Evolutionary conservation across 1,140 invertebrate genomes (phyloP).

Genomic region (Wasmannia auropunctata): DNA sequence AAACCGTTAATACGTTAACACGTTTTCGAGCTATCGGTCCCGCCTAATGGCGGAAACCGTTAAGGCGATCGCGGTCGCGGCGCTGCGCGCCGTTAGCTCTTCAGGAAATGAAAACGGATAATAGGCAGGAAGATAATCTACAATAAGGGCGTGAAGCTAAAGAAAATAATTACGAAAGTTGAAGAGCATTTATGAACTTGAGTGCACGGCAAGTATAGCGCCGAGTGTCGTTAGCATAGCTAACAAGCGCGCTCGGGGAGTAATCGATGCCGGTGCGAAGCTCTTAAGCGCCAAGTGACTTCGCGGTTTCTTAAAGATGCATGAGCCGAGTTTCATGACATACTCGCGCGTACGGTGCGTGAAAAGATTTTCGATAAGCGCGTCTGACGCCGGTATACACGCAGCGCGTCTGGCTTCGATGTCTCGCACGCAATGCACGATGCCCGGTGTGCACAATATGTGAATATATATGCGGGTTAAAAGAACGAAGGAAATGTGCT

Average conservation of each 20-base stretch:
- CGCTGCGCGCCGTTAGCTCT: neutral
- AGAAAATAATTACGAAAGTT: conserved; percentile 21
- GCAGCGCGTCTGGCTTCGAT: neutral
- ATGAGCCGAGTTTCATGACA: conserved; percentile 53
- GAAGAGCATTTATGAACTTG: conserved; percentile 13
- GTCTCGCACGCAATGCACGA: conserved; percentile 50
- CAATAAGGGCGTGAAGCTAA: neutral
- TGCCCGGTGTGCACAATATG: neutral
- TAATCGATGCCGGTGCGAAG: conserved; percentile 35
- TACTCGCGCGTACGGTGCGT: conserved; percentile 48
- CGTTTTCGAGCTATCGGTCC: neutral
- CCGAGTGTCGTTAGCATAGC: conserved; percentile 25
- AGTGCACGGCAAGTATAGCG: neutral
- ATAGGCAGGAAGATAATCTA: neutral
- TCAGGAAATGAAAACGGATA: neutral
- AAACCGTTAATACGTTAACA: neutral
- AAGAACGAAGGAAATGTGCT: conserved; percentile 10
- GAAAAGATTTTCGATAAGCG: conserved; percentile 47
- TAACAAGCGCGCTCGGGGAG: conserved; percentile 13
- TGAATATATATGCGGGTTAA: conserved; percentile 19
- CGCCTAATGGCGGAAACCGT: neutral
- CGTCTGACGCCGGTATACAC: too few relatives aligned
- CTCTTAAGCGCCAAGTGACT: conserved; percentile 43
- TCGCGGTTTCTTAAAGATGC: conserved; percentile 51
- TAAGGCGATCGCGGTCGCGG: neutral